Percentiles rank a stretch among this genome's conserved stretches.
These are phyloP conservation scores for Pogona vitticeps DNA, from an alignment of 2,113 vertebrate species.

Conservation along the genomic window DNA sequence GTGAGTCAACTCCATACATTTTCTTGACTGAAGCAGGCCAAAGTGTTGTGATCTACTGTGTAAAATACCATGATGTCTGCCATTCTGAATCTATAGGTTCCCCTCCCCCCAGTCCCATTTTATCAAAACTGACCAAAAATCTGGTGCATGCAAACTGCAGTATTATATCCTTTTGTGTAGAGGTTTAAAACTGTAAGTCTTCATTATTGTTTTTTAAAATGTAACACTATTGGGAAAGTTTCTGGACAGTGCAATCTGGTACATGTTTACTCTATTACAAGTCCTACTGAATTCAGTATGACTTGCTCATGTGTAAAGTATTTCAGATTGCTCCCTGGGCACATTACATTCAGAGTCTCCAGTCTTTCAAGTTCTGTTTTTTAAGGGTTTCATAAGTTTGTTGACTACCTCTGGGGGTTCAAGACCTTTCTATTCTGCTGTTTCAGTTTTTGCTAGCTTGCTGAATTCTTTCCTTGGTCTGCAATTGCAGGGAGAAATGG, in stretches of 20 bases:
- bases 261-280: neutral
- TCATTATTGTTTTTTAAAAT: conserved; percentile 16
- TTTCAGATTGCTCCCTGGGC: neutral
- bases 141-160: conserved; percentile 50
- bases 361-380: conserved; percentile 47
- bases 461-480: conserved; percentile 46
- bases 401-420: conserved; percentile 73
- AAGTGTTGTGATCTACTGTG: no score
- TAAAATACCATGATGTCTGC: no score
- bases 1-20: no score
- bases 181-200: no score
- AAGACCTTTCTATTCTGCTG: conserved; percentile 49
- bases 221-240: neutral
- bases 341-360: neutral
- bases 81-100: no score
- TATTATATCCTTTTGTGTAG: conserved; percentile 38
- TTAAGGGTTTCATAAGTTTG: conserved; percentile 55
- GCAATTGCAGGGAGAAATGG: conserved; percentile 47
- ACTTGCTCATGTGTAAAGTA: neutral
- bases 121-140: neutral
- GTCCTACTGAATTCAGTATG: neutral
- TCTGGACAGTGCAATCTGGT: neutral
- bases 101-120: no score
- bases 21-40: no score
- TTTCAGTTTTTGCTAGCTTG: conserved; percentile 47